These are phyloP conservation scores for Pangasianodon gigas DNA, from an alignment of 2,113 vertebrate species.

Conservation along the genomic window DNA sequence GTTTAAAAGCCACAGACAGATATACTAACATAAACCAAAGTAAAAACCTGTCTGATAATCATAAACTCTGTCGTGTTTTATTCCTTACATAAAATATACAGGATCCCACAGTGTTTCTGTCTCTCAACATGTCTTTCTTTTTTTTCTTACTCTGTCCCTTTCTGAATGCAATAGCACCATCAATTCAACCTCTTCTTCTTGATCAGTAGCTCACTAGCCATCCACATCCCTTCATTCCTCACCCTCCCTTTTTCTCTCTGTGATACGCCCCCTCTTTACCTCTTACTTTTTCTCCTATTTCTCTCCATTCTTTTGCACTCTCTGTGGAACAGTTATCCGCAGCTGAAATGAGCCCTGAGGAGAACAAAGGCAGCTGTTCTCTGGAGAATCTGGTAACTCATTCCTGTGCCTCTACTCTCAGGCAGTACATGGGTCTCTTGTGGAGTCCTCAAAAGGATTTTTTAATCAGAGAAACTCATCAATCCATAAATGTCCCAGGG, in stretches of 20 bases:
- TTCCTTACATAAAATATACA: background rate
- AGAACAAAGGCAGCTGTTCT: constrained; percentile 60
- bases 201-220: background rate
- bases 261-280: constrained; percentile 10
- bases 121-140: background rate
- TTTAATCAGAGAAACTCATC: constrained; percentile 58
- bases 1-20: background rate
- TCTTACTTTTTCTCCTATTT: constrained; percentile 34
- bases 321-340: constrained; percentile 19
- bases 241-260: constrained; percentile 24
- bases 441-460: constrained; percentile 49
- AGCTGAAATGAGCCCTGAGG: constrained; percentile 57
- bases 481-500: constrained; percentile 50
- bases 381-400: constrained; percentile 49
- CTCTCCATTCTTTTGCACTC: constrained; percentile 52
- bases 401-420: constrained; percentile 61
- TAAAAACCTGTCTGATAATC: background rate
- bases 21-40: background rate
- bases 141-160: constrained; percentile 41
- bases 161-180: constrained; percentile 13
- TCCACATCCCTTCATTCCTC: constrained; percentile 30
- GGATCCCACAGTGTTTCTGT: background rate
- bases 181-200: constrained; percentile 17
- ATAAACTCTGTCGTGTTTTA: background rate
- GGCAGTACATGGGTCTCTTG: constrained; percentile 56